Conservation (phyloP, 2,888 invertebrate genomes). For the Hermaeophaga mercurialis region DNA sequence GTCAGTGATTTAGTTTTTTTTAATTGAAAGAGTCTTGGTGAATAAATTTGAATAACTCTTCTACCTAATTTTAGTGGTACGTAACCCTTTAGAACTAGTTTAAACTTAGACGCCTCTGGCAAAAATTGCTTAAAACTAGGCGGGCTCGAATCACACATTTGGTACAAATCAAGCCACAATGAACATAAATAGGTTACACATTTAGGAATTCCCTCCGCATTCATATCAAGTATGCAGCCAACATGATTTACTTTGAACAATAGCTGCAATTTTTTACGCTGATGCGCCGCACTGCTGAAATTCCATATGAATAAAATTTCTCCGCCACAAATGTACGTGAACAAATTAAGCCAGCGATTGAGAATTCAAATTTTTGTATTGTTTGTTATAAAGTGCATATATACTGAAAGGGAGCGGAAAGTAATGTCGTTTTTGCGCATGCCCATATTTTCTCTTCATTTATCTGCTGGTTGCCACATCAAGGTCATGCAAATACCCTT, state of each 20-base stretch:
- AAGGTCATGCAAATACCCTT: too few species aligned
- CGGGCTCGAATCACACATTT: constrained; percentile 14
- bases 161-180: constrained; percentile 33
- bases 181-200: constrained; percentile 36
- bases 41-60: too few species aligned
- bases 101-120: constrained; percentile 11
- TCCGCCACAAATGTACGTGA: constrained; percentile 10
- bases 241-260: constrained; percentile 38
- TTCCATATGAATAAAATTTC: constrained; percentile 15
- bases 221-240: constrained; percentile 37
- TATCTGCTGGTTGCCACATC: too few species aligned
- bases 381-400: constrained; percentile 17
- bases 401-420: too few species aligned
- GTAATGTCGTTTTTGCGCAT: too few species aligned
- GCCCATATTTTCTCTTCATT: too few species aligned
- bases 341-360: constrained; percentile 6
- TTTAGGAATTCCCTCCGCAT: constrained; percentile 29
- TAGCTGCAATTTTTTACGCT: constrained; percentile 37
- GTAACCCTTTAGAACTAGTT: too few species aligned
- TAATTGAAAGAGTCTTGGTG: too few species aligned
- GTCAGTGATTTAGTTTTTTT: too few species aligned
- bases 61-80: too few species aligned
- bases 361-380: constrained; percentile 13
- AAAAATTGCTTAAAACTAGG: constrained; percentile 6
- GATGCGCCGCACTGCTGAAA: constrained; percentile 16